These are phyloP conservation scores for Rachycentron canadum DNA, from an alignment of 2,797 vertebrate species.

Conservation along the genomic window DNA sequence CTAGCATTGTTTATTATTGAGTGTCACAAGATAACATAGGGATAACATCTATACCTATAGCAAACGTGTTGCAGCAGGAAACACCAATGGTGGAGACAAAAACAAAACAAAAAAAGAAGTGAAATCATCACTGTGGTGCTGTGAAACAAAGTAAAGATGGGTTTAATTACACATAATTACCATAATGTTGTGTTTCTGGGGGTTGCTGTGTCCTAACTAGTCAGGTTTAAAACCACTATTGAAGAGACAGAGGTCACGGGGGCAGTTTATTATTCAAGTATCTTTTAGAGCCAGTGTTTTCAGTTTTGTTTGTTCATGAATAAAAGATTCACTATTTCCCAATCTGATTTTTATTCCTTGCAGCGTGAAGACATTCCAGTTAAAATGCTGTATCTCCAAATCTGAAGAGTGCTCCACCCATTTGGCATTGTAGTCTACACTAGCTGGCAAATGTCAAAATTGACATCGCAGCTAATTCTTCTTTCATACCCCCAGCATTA, in stretches of 20 bases:
- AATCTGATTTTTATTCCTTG: neutral
- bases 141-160: neutral
- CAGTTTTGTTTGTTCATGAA: neutral
- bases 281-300: neutral
- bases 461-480: too few relatives aligned
- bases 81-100: constrained; percentile 21
- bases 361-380: too few relatives aligned
- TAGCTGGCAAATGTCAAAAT: too few relatives aligned
- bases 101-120: neutral
- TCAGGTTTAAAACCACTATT: neutral
- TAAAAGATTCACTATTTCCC: neutral
- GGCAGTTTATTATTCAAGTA: neutral
- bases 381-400: too few relatives aligned
- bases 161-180: constrained; percentile 15
- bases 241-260: neutral
- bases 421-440: too few relatives aligned
- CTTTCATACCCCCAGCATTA: neutral
- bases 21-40: constrained; percentile 3
- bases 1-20: constrained; percentile 26
- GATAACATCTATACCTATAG: neutral
- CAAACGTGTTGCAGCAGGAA: constrained; percentile 15
- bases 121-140: neutral
- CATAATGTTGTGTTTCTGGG: neutral
- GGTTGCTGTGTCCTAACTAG: neutral
- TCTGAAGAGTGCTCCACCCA: too few relatives aligned